Evolutionary conservation across 2,888 invertebrate species (phyloP).

Genomic region (Cryptosula pallasiana): DNA sequence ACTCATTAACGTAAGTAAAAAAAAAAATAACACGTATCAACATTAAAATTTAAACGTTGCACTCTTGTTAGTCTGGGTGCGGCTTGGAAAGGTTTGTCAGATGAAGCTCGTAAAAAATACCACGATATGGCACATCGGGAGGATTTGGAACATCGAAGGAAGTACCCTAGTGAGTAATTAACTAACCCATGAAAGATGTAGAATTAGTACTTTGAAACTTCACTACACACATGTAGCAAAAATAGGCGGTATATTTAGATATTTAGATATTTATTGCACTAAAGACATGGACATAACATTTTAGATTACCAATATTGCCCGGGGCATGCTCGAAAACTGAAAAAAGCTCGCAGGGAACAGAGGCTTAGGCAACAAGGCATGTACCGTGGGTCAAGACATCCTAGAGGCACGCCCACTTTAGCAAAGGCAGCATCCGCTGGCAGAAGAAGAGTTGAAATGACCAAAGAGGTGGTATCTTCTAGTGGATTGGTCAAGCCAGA

Average conservation of each 20-base stretch:
- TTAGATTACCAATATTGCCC: conserved; percentile 24
- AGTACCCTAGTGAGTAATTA: conserved; percentile 24
- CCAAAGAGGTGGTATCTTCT: neutral
- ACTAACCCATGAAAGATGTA: too few relatives aligned
- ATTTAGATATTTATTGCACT: too few relatives aligned
- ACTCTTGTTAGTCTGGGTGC: too few relatives aligned
- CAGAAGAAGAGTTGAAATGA: neutral
- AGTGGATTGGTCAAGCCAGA: neutral
- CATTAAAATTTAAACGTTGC: too few relatives aligned
- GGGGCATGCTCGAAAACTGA: conserved; percentile 21
- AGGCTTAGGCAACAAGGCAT: conserved; percentile 24
- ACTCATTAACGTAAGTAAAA: too few relatives aligned
- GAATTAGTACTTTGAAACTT: too few relatives aligned
- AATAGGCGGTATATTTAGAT: too few relatives aligned
- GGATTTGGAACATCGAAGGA: conserved; percentile 24
- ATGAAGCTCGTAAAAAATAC: conserved; percentile 23
- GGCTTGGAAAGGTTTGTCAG: conserved; percentile 23
- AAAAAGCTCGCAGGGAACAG: conserved; percentile 20
- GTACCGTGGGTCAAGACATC: neutral
- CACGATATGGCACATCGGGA: conserved; percentile 24
- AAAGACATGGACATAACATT: neutral
- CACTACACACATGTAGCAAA: too few relatives aligned
- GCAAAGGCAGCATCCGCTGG: neutral
- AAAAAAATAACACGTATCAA: too few relatives aligned
- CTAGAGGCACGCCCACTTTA: neutral